phyloP scores from a whole-genome alignment of 2,888 invertebrate genomes.

The Sinhomidia bicolor region DNA sequence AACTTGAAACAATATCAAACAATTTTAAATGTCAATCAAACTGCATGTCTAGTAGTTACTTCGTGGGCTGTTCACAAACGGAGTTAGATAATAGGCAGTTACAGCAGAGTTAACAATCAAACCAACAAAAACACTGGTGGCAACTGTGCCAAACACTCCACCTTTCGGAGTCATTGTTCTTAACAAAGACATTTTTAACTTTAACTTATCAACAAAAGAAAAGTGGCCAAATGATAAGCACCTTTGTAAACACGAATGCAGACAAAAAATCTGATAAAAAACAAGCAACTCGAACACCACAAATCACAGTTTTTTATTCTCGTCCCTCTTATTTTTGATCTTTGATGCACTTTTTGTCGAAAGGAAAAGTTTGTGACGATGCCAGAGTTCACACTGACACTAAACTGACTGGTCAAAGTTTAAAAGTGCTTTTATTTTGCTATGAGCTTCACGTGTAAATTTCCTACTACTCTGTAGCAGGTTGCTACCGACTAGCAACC shows the following conservation, averaged over 20 bases:
- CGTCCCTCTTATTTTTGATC: background rate
- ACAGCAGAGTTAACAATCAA: constrained; percentile 37
- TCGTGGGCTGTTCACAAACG: constrained; percentile 38
- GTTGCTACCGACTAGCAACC: constrained; percentile 14
- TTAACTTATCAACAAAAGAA: background rate
- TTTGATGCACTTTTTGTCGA: too few species aligned
- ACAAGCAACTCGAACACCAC: background rate
- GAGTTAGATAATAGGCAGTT: constrained; percentile 16
- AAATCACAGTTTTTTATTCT: background rate
- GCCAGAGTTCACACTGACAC: constrained; percentile 40
- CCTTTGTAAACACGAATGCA: background rate
- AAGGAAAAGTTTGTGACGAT: constrained; percentile 29
- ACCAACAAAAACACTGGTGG: background rate
- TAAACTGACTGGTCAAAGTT: constrained; percentile 33
- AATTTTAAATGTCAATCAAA: too few species aligned
- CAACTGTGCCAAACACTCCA: constrained; percentile 15
- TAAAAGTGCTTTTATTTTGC: constrained; percentile 49
- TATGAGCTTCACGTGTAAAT: constrained; percentile 26
- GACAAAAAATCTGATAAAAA: background rate
- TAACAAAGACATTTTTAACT: constrained; percentile 35
- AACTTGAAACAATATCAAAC: background rate
- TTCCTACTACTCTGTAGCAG: background rate
- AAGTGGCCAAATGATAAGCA: background rate
- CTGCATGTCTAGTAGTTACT: constrained; percentile 6
- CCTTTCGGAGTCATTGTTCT: constrained; percentile 33